phyloP scores from a whole-genome alignment of 53 echinoderm and acorn worm genomes.

The Apostichopus leukothele region DNA sequence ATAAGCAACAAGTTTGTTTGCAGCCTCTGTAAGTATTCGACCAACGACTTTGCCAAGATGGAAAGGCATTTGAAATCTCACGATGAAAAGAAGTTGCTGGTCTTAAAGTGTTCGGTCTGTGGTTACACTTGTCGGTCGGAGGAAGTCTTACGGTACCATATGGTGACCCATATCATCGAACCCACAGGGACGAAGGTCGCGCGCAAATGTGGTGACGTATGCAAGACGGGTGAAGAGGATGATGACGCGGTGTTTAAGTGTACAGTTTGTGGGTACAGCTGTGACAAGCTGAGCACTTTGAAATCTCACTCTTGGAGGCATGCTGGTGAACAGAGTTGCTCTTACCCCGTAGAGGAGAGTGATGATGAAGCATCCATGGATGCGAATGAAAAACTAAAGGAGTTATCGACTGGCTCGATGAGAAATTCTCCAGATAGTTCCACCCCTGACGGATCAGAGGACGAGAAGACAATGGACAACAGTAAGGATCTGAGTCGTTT shows the following conservation, averaged over 20 bases:
- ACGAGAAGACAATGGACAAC: not conserved
- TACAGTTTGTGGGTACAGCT: conserved; percentile 84
- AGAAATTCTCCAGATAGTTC: not conserved
- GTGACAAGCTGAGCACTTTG: conserved; percentile 90
- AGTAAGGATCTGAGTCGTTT: conserved; percentile 41
- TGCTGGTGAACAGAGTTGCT: conserved; percentile 89
- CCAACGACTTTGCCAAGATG: conserved; percentile 57
- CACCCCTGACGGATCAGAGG: not conserved
- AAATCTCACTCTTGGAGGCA: conserved; percentile 97
- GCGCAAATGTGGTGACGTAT: not conserved
- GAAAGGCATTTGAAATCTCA: conserved; percentile 72
- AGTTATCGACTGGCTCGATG: not conserved
- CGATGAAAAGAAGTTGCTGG: conserved; percentile 66
- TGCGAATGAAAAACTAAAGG: not conserved
- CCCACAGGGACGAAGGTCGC: conserved; percentile 3
- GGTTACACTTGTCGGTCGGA: conserved; percentile 79
- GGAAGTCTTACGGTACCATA: conserved; percentile 69
- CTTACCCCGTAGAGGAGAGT: conserved; percentile 83
- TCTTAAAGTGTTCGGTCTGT: conserved; percentile 93
- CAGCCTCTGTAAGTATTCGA: conserved; percentile 64
- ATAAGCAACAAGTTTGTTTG: conserved; percentile 67
- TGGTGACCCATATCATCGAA: conserved; percentile 80
- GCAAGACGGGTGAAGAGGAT: not conserved
- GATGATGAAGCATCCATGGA: not conserved
- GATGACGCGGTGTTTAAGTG: conserved; percentile 65